These are phyloP conservation scores for Strigamia maritima DNA, from an alignment of 2,888 invertebrate genomes.

Conservation along the genomic window DNA sequence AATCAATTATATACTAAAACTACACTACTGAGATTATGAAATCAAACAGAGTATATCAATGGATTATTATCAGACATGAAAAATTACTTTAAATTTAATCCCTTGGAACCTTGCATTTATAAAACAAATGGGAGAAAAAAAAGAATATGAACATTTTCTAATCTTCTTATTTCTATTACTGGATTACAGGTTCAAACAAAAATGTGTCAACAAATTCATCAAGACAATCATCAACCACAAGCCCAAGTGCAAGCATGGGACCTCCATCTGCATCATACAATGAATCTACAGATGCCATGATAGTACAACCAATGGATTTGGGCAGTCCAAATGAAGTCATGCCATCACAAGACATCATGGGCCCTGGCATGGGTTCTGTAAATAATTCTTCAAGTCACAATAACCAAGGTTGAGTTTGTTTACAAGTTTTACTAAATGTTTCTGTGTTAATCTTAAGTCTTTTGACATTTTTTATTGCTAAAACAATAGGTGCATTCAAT, in stretches of 20 bases:
- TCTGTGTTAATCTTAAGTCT: too few relatives aligned
- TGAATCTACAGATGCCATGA: slow-evolving; percentile 27
- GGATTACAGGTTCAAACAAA: not conserved
- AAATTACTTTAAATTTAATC: too few relatives aligned
- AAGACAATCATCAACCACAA: slow-evolving; percentile 21
- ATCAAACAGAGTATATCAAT: too few relatives aligned
- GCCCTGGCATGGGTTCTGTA: slow-evolving; percentile 24
- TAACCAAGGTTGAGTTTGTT: slow-evolving; percentile 25
- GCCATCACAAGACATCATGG: slow-evolving; percentile 30
- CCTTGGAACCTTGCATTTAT: too few relatives aligned
- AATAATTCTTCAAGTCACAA: slow-evolving; percentile 28
- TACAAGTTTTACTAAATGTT: not conserved
- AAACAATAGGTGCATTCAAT: too few relatives aligned
- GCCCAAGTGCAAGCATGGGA: slow-evolving; percentile 35
- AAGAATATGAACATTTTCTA: too few relatives aligned
- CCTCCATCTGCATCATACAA: slow-evolving; percentile 26
- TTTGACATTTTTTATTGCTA: too few relatives aligned
- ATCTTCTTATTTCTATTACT: not conserved
- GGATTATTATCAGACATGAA: too few relatives aligned
- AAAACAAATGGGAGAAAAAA: too few relatives aligned
- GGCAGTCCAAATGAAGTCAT: slow-evolving; percentile 36
- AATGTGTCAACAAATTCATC: slow-evolving; percentile 13
- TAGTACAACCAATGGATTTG: slow-evolving; percentile 37
- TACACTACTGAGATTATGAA: too few relatives aligned
- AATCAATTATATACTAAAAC: too few relatives aligned